These are phyloP conservation scores for Leptoteleia sp. DNA, from an alignment of 1,140 invertebrate species.

Conservation along the genomic window DNA sequence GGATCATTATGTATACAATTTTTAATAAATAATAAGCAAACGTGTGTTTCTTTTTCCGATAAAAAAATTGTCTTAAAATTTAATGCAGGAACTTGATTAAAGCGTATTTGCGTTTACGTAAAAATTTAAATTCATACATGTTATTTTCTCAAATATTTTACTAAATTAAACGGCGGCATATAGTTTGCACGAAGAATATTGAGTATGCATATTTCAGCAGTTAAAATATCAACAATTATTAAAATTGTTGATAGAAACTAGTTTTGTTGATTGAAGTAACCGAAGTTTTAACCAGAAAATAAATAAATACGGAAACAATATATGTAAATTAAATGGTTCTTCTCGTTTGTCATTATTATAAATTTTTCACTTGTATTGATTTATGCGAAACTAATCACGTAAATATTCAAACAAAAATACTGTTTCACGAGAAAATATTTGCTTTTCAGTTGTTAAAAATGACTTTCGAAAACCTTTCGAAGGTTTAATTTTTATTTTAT, in stretches of 20 bases:
- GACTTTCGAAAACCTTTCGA: no score
- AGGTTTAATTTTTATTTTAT: no score
- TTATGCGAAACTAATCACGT: no score
- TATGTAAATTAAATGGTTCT: not conserved
- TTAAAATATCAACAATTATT: constrained; percentile 10
- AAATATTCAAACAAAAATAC: no score
- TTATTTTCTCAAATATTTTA: not conserved
- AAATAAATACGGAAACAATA: not conserved
- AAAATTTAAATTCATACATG: not conserved
- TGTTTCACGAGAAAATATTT: no score
- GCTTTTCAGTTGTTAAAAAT: no score
- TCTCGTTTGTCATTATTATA: not conserved
- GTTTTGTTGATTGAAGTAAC: constrained; percentile 3
- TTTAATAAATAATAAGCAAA: no score
- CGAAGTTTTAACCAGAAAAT: not conserved
- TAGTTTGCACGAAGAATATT: not conserved
- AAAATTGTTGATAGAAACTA: constrained; percentile 5
- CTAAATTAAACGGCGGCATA: not conserved
- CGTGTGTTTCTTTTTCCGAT: no score
- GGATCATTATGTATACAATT: no score
- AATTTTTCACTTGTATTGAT: no score
- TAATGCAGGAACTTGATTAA: not conserved
- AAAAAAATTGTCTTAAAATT: no score
- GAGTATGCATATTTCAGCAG: constrained; percentile 4
- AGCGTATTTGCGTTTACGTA: no score